Conservation (phyloP, 2,797 vertebrate genomes). For the Pseudotriccus pelzelni region DNA sequence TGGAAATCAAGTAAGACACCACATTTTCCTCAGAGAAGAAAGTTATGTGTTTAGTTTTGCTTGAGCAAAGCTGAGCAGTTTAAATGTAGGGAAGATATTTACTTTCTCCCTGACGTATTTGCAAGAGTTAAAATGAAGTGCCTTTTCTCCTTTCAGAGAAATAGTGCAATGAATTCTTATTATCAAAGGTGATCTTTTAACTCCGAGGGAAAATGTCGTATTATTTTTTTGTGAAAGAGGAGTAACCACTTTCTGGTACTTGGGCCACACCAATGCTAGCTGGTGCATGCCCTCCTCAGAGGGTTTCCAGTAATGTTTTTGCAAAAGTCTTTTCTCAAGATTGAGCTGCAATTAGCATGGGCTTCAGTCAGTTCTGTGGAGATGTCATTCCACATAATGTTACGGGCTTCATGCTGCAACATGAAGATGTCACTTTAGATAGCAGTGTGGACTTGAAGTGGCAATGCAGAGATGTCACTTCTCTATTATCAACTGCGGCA, state of each 20-base stretch:
- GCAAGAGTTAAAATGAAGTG: not conserved
- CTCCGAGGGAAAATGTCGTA: not conserved
- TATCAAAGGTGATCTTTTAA: not conserved
- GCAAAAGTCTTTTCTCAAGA: not conserved
- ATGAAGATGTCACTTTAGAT: constrained; percentile 50
- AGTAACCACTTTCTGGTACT: not conserved
- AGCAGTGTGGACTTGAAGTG: constrained; percentile 3
- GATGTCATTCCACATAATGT: constrained; percentile 1
- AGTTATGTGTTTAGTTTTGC: rapidly evolving
- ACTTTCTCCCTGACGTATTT: not conserved
- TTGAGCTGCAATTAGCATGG: constrained; percentile 13
- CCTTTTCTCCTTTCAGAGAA: not conserved
- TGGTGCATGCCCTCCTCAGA: not conserved
- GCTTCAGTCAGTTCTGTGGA: constrained; percentile 27
- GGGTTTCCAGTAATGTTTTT: not conserved
- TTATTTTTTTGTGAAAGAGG: not conserved
- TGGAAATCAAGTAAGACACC: not conserved
- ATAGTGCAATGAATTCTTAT: not conserved
- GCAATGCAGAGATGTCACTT: constrained; percentile 32
- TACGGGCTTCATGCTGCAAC: not conserved
- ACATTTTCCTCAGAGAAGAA: not conserved
- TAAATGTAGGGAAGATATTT: not conserved
- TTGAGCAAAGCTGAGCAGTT: not conserved
- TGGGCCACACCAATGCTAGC: not conserved
- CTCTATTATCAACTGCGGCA: constrained; percentile 3